Conservation (phyloP, 2,888 invertebrate genomes). For the Erpobdella octoculata region DNA sequence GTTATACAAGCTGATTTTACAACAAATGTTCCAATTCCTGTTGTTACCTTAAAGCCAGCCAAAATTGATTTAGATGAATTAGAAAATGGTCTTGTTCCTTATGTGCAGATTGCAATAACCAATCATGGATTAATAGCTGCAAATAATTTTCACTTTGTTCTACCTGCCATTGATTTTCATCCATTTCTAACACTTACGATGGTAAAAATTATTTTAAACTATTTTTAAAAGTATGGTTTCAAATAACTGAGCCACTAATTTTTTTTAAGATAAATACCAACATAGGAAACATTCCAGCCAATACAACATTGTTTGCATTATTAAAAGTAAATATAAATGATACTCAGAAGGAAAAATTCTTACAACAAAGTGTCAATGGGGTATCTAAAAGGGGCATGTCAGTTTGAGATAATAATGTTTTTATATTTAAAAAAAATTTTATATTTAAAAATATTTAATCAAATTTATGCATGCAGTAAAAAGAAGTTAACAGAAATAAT, state of each 20-base stretch:
- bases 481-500: no score
- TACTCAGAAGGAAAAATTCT: background rate
- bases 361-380: no score
- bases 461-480: no score
- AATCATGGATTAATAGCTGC: conserved; percentile 42
- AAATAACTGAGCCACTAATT: background rate
- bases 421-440: no score
- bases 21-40: conserved; percentile 42
- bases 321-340: conserved; percentile 33
- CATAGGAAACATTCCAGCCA: conserved; percentile 36
- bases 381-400: no score
- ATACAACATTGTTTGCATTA: conserved; percentile 34
- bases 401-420: no score
- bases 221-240: no score
- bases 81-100: conserved; percentile 26
- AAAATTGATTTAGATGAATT: conserved; percentile 31
- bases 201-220: conserved; percentile 37
- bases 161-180: conserved; percentile 36
- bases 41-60: conserved; percentile 37
- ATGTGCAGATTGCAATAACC: conserved; percentile 34
- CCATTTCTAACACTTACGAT: conserved; percentile 38
- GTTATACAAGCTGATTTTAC: conserved; percentile 40
- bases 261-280: background rate
- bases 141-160: conserved; percentile 36
- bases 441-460: no score